A percentile compares a stretch with the other conserved stretches of the same genome.
These are phyloP conservation scores for Takifugu bimaculatus DNA, from an alignment of 2,113 vertebrate species.

Conservation along the genomic window DNA sequence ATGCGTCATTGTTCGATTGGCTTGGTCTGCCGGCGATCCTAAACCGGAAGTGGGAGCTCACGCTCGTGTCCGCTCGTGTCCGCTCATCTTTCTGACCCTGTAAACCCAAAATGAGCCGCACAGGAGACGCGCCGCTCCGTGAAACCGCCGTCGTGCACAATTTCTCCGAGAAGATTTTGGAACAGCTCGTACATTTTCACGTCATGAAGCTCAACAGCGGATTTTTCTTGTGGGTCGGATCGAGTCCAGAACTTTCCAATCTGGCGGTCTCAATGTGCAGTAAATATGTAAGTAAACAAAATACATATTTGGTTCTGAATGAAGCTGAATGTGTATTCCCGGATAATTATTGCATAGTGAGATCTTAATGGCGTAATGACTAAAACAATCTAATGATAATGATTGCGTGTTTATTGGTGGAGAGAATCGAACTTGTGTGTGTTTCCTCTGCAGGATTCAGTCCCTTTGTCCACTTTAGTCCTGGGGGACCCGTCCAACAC, in stretches of 20 bases:
- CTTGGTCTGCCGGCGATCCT: conserved; percentile 6
- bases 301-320: background rate
- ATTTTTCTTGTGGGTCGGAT: conserved; percentile 91
- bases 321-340: too few species aligned
- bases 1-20: conserved; percentile 17
- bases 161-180: conserved; percentile 83
- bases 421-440: background rate
- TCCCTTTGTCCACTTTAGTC: conserved; percentile 83
- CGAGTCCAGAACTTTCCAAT: conserved; percentile 78
- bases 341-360: too few species aligned
- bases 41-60: conserved; percentile 46
- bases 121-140: conserved; percentile 11
- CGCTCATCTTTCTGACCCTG: too few species aligned
- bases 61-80: background rate
- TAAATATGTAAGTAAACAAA: conserved; percentile 78
- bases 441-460: conserved; percentile 76
- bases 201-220: conserved; percentile 88
- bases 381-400: too few species aligned
- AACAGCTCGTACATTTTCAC: conserved; percentile 86
- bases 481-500: conserved; percentile 87
- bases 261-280: conserved; percentile 88
- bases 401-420: too few species aligned
- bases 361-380: too few species aligned
- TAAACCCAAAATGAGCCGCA: conserved; percentile 16
- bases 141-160: conserved; percentile 77